Evolutionary conservation across 2,113 vertebrate species (phyloP).

Genomic region (Calcarius ornatus): DNA sequence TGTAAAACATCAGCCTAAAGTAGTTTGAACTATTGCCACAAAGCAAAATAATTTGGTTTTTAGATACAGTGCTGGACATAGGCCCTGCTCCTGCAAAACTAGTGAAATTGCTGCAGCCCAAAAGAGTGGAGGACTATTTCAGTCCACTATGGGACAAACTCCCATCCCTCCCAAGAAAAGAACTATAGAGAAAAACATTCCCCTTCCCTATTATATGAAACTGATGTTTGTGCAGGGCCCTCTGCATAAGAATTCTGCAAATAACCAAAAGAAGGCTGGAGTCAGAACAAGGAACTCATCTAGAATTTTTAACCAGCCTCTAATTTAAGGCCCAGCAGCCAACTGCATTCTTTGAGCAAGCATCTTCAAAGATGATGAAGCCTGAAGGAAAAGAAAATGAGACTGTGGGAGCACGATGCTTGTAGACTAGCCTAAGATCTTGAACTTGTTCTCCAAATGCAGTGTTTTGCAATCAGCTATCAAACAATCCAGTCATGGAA

Average conservation of each 20-base stretch:
- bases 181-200: background rate
- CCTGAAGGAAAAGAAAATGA: background rate
- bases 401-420: fast-evolving
- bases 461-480: background rate
- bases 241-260: background rate
- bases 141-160: background rate
- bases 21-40: background rate
- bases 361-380: background rate
- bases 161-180: background rate
- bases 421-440: background rate
- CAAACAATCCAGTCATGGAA: background rate
- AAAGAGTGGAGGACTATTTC: fast-evolving
- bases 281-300: background rate
- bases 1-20: background rate
- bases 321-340: background rate
- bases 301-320: background rate
- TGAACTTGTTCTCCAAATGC: background rate
- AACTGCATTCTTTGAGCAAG: background rate
- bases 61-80: background rate
- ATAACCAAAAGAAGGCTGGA: background rate
- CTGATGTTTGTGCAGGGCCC: background rate
- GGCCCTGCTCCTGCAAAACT: background rate
- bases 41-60: background rate
- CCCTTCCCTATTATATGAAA: background rate
- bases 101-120: background rate